Conservation (phyloP, 2,113 vertebrate genomes). For the Erinaceus europaeus region DNA sequence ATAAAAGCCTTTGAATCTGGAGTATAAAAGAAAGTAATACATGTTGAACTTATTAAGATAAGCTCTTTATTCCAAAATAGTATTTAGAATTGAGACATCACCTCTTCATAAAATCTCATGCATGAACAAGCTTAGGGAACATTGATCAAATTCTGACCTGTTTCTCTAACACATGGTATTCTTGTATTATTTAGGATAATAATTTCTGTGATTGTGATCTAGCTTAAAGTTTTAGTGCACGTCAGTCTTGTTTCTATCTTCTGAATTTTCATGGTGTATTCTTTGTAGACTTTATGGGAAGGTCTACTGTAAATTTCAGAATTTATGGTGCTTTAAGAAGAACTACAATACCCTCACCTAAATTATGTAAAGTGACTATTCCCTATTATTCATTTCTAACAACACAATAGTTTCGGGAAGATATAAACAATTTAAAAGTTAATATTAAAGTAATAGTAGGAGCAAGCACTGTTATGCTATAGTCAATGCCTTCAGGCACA, state of each 20-base stretch:
- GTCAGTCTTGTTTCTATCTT: neutral
- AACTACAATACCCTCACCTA: neutral
- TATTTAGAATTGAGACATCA: neutral
- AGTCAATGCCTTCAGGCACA: neutral
- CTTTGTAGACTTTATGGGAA: neutral
- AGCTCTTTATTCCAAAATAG: constrained; percentile 6
- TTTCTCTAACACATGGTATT: neutral
- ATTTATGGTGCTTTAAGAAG: neutral
- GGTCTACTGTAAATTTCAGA: neutral
- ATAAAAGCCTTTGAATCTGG: neutral
- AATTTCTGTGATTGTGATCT: neutral
- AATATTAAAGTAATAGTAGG: constrained; percentile 39
- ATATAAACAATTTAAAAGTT: constrained; percentile 16
- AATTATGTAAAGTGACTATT: neutral
- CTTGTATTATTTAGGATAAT: neutral
- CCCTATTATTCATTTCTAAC: too few species aligned
- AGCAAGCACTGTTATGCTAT: neutral
- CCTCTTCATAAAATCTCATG: neutral
- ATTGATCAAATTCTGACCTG: neutral
- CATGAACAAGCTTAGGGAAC: neutral
- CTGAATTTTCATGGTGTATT: neutral
- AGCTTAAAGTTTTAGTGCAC: neutral
- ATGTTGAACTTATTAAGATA: neutral
- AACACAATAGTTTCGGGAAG: constrained; percentile 28
- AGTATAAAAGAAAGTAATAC: neutral